Conservation (phyloP, 1,140 invertebrate species). For the Pseudachorutes palmiensis region DNA sequence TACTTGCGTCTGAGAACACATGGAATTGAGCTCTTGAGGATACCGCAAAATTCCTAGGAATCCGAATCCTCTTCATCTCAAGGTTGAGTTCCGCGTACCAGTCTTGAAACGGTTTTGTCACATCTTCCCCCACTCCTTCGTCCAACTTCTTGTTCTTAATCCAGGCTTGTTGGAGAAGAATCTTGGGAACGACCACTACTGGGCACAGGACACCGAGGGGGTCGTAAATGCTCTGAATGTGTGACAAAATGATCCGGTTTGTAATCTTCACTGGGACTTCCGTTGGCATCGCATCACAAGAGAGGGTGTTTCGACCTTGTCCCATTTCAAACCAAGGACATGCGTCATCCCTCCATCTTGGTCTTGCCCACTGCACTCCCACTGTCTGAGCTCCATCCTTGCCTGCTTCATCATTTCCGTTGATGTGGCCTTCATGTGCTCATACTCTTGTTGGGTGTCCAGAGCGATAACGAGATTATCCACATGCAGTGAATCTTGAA, state of each 20-base stretch:
- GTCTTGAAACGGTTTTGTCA: no score
- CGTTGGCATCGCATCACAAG: neutral
- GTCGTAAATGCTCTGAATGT: conserved; percentile 20
- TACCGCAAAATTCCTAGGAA: neutral
- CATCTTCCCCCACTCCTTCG: conserved; percentile 18
- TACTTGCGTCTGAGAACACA: conserved; percentile 30
- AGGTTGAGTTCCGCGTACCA: neutral
- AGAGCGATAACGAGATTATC: neutral
- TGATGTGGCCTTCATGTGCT: neutral
- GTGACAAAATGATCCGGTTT: conserved; percentile 28
- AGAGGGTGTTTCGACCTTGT: conserved; percentile 6
- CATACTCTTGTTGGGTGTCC: conserved; percentile 1
- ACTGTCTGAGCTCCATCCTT: conserved; percentile 11
- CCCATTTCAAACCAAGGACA: conserved; percentile 15
- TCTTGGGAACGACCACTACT: conserved; percentile 15
- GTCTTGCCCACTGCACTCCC: neutral
- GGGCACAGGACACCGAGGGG: conserved; percentile 28
- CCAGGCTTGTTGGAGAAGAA: conserved; percentile 25
- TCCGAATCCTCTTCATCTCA: neutral
- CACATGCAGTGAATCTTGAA: neutral
- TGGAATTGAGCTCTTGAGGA: conserved; percentile 16
- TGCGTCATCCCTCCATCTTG: no score
- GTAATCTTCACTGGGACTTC: neutral
- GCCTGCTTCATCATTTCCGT: conserved; percentile 8
- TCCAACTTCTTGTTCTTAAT: conserved; percentile 21